Base-by-base conservation (phyloP, 2,113 vertebrate species). In the Platichthys stellatus region DNA sequence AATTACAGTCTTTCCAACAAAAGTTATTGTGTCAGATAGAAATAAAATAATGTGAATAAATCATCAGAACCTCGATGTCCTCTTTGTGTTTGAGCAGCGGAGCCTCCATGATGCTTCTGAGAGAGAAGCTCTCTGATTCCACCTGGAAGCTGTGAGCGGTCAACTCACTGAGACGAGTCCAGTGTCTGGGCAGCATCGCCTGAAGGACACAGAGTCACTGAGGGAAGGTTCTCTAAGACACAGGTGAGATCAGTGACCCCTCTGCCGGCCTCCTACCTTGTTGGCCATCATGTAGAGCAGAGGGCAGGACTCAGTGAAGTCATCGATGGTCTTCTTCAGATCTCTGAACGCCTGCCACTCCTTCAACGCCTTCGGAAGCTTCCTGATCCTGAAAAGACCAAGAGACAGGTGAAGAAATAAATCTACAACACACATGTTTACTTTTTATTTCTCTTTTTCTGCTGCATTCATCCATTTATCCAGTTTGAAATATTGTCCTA, bases 271-370 rank as follows among this genome's bases (percentile, higher is more conserved):
- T 59, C 28, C 38, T 74, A 96, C 96, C 92, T 96, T 95, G 90
- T 95, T 93, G 81, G 94, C 88, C 95, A 96, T 96, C 94, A 96
- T 95, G 90, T 92, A 88, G 83, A 96, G 94, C 70, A 96, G 92
- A 47, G 96, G 94, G 72, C 96, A 96, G 53, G 86, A 93, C 76
- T 96, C 95, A 14, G 89, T 92, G 88, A 96, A 96, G 91, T 96
- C 95, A 82, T 96, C 95, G 13, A 96, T 93, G 47, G 80, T 95
- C 60, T 90, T 95, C 89, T 96, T 96, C 20, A 96, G 86, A 38
- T 96, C 95, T 74, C 90, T 89, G 82, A 96, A 96, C 28, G 95
- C 95, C 85, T 93, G 92, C 95, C 95, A 95, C 70, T 96, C 94
- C 83, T 96, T 96, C 87, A 96, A 21, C 0, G 94, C 95, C 86